These are phyloP conservation scores for Chrysolina haemoptera DNA, from an alignment of 2,888 invertebrate species.

Conservation along the genomic window DNA sequence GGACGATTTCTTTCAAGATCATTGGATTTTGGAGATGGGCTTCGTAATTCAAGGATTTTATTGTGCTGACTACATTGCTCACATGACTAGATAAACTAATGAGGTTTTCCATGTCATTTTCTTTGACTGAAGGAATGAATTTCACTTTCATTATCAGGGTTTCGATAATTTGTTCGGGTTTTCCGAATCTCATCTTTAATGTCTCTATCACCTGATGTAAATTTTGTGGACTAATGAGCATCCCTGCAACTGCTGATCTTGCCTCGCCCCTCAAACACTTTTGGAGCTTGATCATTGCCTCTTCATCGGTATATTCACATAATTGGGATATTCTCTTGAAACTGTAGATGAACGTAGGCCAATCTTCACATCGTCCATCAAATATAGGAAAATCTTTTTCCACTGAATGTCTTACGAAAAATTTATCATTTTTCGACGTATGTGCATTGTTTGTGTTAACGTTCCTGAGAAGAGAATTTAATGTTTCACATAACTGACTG, in stretches of 20 bases:
- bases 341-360: background rate
- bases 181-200: background rate
- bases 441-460: background rate
- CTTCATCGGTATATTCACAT: background rate
- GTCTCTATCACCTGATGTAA: background rate
- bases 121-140: too few species aligned
- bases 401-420: background rate
- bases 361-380: constrained; percentile 2
- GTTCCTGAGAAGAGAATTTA: background rate
- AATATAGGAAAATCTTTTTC: background rate
- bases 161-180: background rate
- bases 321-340: background rate
- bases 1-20: too few species aligned
- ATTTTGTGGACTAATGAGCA: background rate
- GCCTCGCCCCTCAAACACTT: background rate
- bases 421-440: background rate
- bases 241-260: background rate
- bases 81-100: too few species aligned
- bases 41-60: too few species aligned
- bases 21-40: too few species aligned
- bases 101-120: too few species aligned
- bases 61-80: too few species aligned
- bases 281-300: background rate
- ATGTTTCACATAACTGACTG: background rate
- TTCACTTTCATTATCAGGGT: background rate